Base-by-base conservation (phyloP, 30 jellyfish, hydroid and myxozoan species). In the Mastigias papua region DNA sequence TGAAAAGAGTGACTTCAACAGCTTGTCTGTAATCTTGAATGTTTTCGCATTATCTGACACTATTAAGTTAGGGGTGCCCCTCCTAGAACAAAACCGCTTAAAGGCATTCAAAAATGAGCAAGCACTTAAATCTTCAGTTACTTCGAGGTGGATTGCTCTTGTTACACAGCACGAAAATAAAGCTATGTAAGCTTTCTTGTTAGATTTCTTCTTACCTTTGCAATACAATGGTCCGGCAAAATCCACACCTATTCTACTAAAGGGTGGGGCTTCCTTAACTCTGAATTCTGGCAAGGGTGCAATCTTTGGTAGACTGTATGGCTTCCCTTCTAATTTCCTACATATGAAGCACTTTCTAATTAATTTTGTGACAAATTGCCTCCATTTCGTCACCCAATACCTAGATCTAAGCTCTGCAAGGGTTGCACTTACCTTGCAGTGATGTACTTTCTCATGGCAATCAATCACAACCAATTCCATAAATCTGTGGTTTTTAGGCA, bases 41-140 rank as follows among this genome's bases (percentile, higher is more conserved):
- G 96, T 88, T 66, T 76, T 77, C 2, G 92, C 97, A 46, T 88
- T 88, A 23, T 88, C 92, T 1, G 97, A 78, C 63, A 70, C 88
- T 19, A 78, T 34, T 4, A 66, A 69, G 11, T 30, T 20, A 28
- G 92, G 97, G 11, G 82, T 80, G 50, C 92, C 92, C 29, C 84
- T 67, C 48, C 97, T 79, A 26, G 86, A 28, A 37, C 74, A 23
- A 76, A 74, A 74, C 28, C 90, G 86, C 37, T 42, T 48, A 16
- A 70, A 51, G 27, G 68, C 42, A 48, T 57, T 34, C 42, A 84
- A 20, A 69, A 83, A 83, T 9, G 88, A 29, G n/a, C 22, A 21
- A 13, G 82, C 69, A 57, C 65, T 31, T n/a, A 75, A 58, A 67
- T 86, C 77, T n/a, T 64, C 42, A 20, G 49, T 76, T 17, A 83